phyloP scores from a whole-genome alignment of 2,113 vertebrate genomes.

The Puntigrus tetrazona region DNA sequence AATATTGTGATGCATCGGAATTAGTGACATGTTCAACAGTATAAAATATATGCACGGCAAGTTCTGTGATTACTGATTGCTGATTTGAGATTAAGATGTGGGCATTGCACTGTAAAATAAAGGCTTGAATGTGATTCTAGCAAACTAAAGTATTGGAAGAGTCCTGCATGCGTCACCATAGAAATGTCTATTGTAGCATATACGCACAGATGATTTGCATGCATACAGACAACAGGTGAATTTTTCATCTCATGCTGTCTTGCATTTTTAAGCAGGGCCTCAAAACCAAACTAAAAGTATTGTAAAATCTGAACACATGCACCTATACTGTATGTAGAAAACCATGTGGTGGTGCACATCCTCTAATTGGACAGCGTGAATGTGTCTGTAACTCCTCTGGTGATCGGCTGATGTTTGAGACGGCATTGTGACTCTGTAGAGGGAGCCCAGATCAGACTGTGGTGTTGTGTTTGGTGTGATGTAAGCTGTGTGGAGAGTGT shows the following conservation, averaged over 20 bases:
- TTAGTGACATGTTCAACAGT: no score
- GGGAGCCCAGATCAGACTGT: neutral
- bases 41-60: no score
- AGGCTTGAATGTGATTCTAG: no score
- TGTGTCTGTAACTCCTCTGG: neutral
- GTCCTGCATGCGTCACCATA: neutral
- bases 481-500: constrained; percentile 19
- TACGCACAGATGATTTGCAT: no score
- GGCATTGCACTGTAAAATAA: neutral
- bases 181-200: neutral
- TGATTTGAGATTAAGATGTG: neutral
- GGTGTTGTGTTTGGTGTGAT: neutral
- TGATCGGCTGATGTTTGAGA: neutral
- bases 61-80: no score
- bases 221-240: neutral
- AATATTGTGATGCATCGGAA: no score
- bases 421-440: neutral
- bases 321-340: no score
- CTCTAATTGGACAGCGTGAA: neutral
- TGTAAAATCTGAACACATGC: neutral
- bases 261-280: no score
- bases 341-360: neutral
- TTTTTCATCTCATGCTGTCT: neutral
- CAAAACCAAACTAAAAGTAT: neutral
- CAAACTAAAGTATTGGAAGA: neutral